A percentile compares a stretch with the other conserved stretches of the same genome.
Conservation (phyloP, 2,888 invertebrate species). For the Dichetophora obliterata region DNA sequence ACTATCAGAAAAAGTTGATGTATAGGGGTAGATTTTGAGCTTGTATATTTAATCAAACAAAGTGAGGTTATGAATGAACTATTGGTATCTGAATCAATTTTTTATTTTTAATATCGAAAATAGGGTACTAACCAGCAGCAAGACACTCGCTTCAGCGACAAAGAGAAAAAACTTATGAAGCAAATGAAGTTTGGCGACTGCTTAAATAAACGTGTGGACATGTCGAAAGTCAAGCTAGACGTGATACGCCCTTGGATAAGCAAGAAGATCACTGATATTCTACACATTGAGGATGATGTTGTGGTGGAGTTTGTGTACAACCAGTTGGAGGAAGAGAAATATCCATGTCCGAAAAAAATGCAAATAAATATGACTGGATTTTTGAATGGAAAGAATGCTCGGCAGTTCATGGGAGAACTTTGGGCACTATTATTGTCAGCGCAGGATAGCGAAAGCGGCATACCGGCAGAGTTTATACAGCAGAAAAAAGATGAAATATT, state of each 20-base stretch:
- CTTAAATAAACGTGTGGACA: slow-evolving; percentile 95
- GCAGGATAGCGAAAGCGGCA: slow-evolving; percentile 94
- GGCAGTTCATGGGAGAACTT: slow-evolving; percentile 97
- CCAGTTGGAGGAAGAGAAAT: slow-evolving; percentile 94
- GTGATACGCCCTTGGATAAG: slow-evolving; percentile 99
- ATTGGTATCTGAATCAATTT: background rate
- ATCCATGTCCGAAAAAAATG: slow-evolving; percentile 97
- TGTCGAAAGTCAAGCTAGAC: slow-evolving; percentile 98
- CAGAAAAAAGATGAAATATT: slow-evolving; percentile 97
- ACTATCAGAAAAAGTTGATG: background rate
- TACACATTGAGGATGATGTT: slow-evolving; percentile 99
- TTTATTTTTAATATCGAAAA: background rate
- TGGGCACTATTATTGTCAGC: slow-evolving; percentile 97
- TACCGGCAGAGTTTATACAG: slow-evolving; percentile 94
- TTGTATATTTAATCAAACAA: background rate
- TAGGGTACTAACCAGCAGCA: slow-evolving; percentile 99
- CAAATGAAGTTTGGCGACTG: slow-evolving; percentile 98
- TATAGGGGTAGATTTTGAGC: background rate
- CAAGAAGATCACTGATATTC: slow-evolving; percentile 93
- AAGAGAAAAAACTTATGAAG: slow-evolving; percentile 98
- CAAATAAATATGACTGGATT: slow-evolving; percentile 99
- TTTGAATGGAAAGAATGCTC: slow-evolving; percentile 96
- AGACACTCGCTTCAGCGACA: slow-evolving; percentile 99
- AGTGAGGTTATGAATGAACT: background rate
- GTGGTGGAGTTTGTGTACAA: slow-evolving; percentile 99